phyloP scores from a whole-genome alignment of 2,113 vertebrate genomes.

The Pedionomus torquatus region DNA sequence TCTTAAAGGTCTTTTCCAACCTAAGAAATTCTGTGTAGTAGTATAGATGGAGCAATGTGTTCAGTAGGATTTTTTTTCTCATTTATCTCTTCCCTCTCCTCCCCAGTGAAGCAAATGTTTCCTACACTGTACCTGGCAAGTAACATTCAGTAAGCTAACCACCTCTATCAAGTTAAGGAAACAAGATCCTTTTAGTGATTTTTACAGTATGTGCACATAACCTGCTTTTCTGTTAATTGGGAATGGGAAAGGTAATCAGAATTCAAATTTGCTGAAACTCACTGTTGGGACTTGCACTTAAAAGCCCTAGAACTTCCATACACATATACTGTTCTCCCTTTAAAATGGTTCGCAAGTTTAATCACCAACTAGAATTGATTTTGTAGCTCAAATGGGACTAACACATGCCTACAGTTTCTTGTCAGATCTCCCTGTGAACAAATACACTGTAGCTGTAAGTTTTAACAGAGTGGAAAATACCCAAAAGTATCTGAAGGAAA shows the following conservation, averaged over 20 bases:
- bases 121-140: not conserved
- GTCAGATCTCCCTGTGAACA: slow-evolving; percentile 7
- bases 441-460: not conserved
- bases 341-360: slow-evolving; percentile 76
- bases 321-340: slow-evolving; percentile 26
- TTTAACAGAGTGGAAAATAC: slow-evolving; percentile 55
- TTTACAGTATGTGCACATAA: slow-evolving; percentile 66
- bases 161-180: not conserved
- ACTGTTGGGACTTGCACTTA: slow-evolving; percentile 68
- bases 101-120: not conserved
- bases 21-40: not conserved
- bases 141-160: not conserved
- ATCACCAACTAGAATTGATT: slow-evolving; percentile 63
- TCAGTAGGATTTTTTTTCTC: not conserved
- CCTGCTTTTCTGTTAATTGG: slow-evolving; percentile 71
- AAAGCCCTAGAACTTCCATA: slow-evolving; percentile 59
- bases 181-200: not conserved
- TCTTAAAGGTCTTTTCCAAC: not conserved
- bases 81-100: not conserved
- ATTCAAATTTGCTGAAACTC: slow-evolving; percentile 73
- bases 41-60: not conserved
- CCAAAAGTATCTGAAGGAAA: slow-evolving; percentile 24
- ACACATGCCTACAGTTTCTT: not conserved
- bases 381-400: slow-evolving; percentile 49
- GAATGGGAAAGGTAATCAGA: slow-evolving; percentile 70